Evolutionary conservation across 2,113 vertebrate species (phyloP).

Genomic region (Sinocyclocheilus rhinocerous): DNA sequence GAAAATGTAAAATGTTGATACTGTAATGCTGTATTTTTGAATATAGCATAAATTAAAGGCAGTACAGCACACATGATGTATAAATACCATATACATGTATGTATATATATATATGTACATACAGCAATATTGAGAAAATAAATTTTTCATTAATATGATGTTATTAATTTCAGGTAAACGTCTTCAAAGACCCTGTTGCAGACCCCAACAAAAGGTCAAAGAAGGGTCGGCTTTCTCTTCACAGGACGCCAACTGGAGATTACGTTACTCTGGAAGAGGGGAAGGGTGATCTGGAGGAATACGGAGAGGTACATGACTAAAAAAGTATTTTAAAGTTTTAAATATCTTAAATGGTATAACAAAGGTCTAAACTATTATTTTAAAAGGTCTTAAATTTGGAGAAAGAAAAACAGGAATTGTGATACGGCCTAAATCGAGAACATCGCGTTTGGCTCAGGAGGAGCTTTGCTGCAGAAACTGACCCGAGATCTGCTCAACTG

Average conservation of each 20-base stretch:
- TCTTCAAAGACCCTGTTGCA: conserved; percentile 97
- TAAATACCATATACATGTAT: no score
- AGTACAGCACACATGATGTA: no score
- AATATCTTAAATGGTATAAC: no score
- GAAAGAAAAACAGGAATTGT: no score
- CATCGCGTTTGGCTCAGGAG: conserved; percentile 93
- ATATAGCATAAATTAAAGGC: no score
- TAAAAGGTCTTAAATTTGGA: no score
- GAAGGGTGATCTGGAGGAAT: conserved; percentile 95
- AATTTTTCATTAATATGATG: not conserved
- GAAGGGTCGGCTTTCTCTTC: conserved; percentile 94
- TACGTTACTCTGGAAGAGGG: conserved; percentile 96
- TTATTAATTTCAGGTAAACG: conserved; percentile 81
- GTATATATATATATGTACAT: no score
- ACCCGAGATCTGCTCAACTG: conserved; percentile 98
- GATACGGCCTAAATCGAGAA: no score
- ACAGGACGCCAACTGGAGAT: conserved; percentile 84
- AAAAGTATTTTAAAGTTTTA: no score
- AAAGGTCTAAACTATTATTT: no score
- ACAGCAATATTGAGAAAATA: not conserved
- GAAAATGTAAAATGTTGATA: no score
- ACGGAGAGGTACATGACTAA: conserved; percentile 82
- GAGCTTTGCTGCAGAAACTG: conserved; percentile 94
- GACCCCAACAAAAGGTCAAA: conserved; percentile 99
- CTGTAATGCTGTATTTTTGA: no score